These are phyloP conservation scores for Spodoptera picta DNA, from an alignment of 2,888 invertebrate species.

Conservation along the genomic window DNA sequence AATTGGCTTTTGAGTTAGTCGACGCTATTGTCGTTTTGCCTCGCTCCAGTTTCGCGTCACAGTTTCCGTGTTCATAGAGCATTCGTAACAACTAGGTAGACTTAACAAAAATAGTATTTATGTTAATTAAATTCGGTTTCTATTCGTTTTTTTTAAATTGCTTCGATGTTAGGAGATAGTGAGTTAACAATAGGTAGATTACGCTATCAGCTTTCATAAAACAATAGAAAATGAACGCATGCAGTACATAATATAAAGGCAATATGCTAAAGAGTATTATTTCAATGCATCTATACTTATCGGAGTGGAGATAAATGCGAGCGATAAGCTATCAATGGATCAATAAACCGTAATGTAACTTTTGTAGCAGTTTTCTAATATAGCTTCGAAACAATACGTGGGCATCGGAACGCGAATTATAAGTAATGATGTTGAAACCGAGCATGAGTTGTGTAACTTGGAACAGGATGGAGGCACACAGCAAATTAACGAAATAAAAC, in stretches of 20 bases:
- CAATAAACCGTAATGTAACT: constrained; percentile 79
- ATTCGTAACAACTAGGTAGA: constrained; percentile 61
- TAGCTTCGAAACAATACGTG: constrained; percentile 53
- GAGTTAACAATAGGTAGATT: constrained; percentile 29
- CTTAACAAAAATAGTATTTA: constrained; percentile 62
- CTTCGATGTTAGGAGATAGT: constrained; percentile 20
- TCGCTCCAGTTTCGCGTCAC: constrained; percentile 69
- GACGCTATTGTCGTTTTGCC: constrained; percentile 70
- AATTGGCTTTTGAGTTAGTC: constrained; percentile 74
- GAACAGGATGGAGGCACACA: constrained; percentile 22
- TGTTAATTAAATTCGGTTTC: constrained; percentile 67
- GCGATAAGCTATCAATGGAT: constrained; percentile 83
- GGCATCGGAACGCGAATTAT: constrained; percentile 55
- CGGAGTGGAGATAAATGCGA: constrained; percentile 73
- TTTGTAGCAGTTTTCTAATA: constrained; percentile 59
- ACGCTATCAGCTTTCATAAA: constrained; percentile 33
- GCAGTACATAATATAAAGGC: constrained; percentile 33
- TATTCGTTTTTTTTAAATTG: constrained; percentile 10
- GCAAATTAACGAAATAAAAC: constrained; percentile 36
- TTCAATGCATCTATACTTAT: constrained; percentile 54
- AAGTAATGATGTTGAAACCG: constrained; percentile 57
- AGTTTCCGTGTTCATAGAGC: constrained; percentile 57
- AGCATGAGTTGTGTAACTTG: constrained; percentile 40
- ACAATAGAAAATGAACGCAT: constrained; percentile 44
- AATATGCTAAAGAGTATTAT: constrained; percentile 53